phyloP scores from a whole-genome alignment of 2,797 vertebrate species.

The Siniperca obscura region DNA sequence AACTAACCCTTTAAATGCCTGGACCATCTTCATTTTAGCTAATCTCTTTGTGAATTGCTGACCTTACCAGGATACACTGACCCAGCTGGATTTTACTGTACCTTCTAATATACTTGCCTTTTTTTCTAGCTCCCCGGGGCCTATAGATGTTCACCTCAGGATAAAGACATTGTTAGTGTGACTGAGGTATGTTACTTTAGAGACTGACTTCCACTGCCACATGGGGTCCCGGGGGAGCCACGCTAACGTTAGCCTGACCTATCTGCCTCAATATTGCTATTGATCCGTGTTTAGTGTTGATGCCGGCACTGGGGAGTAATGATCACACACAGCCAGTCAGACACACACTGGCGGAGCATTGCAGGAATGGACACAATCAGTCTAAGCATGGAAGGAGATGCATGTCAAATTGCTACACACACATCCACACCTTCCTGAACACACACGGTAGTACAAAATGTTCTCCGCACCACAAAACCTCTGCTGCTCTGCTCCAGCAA shows the following conservation, averaged over 20 bases:
- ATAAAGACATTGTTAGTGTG: conserved; percentile 74
- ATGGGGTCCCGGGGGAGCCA: conserved; percentile 52
- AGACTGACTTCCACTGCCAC: conserved; percentile 63
- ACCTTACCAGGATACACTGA: conserved; percentile 53
- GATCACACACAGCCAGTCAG: conserved; percentile 57
- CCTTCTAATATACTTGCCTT: conserved; percentile 40
- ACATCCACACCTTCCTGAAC: conserved; percentile 21
- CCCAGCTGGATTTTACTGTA: conserved; percentile 40
- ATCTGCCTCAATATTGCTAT: conserved; percentile 74
- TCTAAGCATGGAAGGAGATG: conserved; percentile 2
- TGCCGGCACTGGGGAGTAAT: conserved; percentile 68
- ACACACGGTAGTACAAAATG: conserved; percentile 43
- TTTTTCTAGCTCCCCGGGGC: conserved; percentile 40
- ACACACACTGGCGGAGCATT: conserved; percentile 35
- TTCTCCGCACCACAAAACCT: conserved; percentile 60
- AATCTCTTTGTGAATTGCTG: conserved; percentile 48
- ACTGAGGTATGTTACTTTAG: conserved; percentile 69
- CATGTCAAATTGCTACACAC: not conserved
- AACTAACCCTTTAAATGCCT: conserved; percentile 58
- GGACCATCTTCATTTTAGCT: conserved; percentile 52
- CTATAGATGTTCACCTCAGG: conserved; percentile 61
- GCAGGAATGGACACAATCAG: conserved; percentile 32
- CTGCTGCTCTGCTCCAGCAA: conserved; percentile 27
- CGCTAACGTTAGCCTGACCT: conserved; percentile 65
- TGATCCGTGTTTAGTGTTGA: conserved; percentile 75